Conservation (phyloP, 1,140 invertebrate species). For the Homarus americanus region DNA sequence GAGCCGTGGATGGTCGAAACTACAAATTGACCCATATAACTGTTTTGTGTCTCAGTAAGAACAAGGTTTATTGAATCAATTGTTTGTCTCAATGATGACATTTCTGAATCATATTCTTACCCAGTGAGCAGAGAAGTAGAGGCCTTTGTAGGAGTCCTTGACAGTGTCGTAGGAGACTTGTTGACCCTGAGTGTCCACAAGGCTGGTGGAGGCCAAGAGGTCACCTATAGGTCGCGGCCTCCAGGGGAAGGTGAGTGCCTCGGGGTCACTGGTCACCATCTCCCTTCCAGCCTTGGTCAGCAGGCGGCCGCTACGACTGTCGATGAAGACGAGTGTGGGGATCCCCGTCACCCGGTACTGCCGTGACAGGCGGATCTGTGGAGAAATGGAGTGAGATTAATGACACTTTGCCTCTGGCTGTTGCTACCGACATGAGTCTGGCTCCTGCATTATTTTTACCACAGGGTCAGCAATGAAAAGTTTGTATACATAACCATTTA, state of each 20-base stretch:
- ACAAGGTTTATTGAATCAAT: too few species aligned
- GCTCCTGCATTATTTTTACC: too few species aligned
- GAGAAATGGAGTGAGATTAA: background rate
- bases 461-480: too few species aligned
- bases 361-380: constrained; percentile 84
- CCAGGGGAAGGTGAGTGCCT: constrained; percentile 86
- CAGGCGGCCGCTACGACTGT: constrained; percentile 81
- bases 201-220: constrained; percentile 82
- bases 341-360: constrained; percentile 86
- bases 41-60: too few species aligned
- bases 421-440: too few species aligned
- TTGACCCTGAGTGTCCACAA: constrained; percentile 81
- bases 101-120: too few species aligned
- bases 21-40: too few species aligned
- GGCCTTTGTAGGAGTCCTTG: constrained; percentile 83
- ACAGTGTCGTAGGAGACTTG: constrained; percentile 77
- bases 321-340: constrained; percentile 86
- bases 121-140: constrained; percentile 92
- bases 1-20: too few species aligned
- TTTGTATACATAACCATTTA: too few species aligned
- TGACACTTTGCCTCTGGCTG: too few species aligned
- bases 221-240: constrained; percentile 82
- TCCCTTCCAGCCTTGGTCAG: constrained; percentile 85
- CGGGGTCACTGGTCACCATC: constrained; percentile 84
- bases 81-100: too few species aligned